Evolutionary conservation across 2,888 invertebrate genomes (phyloP).

Genomic region (Drosophila dives): DNA sequence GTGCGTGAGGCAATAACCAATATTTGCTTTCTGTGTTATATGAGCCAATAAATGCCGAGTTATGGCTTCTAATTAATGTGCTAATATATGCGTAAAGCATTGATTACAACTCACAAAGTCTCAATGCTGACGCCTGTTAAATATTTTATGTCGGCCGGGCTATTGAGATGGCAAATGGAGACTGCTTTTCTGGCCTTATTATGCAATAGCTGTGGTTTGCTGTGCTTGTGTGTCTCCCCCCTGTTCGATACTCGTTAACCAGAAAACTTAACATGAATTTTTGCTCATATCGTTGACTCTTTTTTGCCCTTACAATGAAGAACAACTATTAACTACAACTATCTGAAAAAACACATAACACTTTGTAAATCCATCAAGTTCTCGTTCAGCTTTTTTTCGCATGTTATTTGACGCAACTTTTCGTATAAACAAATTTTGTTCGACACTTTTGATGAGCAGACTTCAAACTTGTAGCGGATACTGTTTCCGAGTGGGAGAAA

Average conservation of each 20-base stretch:
- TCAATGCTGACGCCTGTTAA: neutral
- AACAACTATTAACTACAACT: too few species aligned
- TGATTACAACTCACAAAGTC: constrained; percentile 14
- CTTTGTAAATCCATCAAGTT: neutral
- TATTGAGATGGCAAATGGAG: neutral
- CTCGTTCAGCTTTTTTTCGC: neutral
- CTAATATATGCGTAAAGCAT: constrained; percentile 63
- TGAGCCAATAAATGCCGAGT: constrained; percentile 72
- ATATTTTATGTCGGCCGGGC: neutral
- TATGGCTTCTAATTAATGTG: constrained; percentile 74
- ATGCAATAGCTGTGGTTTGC: constrained; percentile 23
- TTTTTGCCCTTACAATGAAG: neutral
- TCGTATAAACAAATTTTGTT: neutral
- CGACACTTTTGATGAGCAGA: neutral
- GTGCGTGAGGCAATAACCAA: constrained; percentile 37
- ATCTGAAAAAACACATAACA: neutral
- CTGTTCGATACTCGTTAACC: neutral
- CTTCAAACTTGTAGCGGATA: constrained; percentile 1
- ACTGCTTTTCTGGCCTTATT: constrained; percentile 45
- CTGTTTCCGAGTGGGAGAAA: too few species aligned
- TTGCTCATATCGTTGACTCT: neutral
- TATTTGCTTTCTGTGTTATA: constrained; percentile 52
- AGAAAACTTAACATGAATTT: neutral
- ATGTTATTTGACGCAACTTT: neutral
- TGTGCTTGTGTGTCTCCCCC: neutral